A percentile compares a stretch with the other conserved stretches of the same genome.
Evolutionary conservation across 2,888 invertebrate species (phyloP).

Genomic region (Catocala fraxini): DNA sequence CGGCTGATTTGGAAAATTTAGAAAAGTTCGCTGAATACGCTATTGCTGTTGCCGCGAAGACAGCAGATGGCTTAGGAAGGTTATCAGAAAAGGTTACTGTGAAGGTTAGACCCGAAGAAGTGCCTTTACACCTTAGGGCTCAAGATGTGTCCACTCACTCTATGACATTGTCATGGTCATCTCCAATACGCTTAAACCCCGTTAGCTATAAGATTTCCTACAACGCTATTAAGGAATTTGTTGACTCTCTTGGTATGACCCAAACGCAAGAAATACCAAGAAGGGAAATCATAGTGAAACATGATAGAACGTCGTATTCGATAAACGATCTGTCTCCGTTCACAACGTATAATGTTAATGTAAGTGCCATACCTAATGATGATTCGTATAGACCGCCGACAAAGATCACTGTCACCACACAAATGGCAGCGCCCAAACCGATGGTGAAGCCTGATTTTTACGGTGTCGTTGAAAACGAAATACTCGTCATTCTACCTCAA

Average conservation of each 20-base stretch:
- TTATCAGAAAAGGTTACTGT: constrained; percentile 96
- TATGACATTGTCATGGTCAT: constrained; percentile 96
- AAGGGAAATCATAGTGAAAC: constrained; percentile 91
- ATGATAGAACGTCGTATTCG: constrained; percentile 91
- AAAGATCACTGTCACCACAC: constrained; percentile 97
- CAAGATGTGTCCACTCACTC: constrained; percentile 97
- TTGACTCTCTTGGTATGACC: constrained; percentile 97
- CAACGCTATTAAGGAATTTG: constrained; percentile 97
- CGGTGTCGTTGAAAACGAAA: constrained; percentile 95
- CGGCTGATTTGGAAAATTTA: constrained; percentile 95
- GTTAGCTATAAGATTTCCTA: constrained; percentile 96
- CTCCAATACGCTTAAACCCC: constrained; percentile 96
- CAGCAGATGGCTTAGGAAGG: constrained; percentile 93
- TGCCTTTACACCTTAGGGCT: constrained; percentile 95
- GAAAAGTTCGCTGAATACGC: constrained; percentile 97
- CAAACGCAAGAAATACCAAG: constrained; percentile 94
- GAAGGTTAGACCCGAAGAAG: constrained; percentile 97
- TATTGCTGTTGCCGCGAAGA: constrained; percentile 95
- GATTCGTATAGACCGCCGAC: constrained; percentile 95
- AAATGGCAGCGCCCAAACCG: constrained; percentile 98
- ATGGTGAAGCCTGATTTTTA: constrained; percentile 98
- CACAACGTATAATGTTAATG: constrained; percentile 97
- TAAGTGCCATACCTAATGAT: constrained; percentile 95
- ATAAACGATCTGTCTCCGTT: constrained; percentile 97
- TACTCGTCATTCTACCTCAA: constrained; percentile 97